These are phyloP conservation scores for Pipistrellus pipistrellus DNA, from an alignment of 2,797 vertebrate genomes.

Conservation along the genomic window DNA sequence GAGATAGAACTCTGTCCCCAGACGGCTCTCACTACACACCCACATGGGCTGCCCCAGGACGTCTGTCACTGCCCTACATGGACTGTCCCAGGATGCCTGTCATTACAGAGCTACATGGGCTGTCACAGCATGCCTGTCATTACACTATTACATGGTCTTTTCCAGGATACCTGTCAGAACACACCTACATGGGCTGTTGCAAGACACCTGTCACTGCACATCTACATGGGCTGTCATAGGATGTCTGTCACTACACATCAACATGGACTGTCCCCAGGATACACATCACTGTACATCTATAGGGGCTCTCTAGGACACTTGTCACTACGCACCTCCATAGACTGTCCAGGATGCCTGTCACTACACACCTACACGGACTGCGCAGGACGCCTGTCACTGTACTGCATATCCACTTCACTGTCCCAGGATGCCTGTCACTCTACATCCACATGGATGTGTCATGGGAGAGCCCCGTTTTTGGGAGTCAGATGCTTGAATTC, in stretches of 20 bases:
- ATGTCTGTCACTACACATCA: not conserved
- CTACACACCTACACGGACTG: not conserved
- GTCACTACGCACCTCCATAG: not conserved
- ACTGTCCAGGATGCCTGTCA: not conserved
- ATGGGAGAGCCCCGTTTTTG: not conserved
- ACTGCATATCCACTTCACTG: not conserved
- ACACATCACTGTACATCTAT: not conserved
- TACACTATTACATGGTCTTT: too few relatives aligned
- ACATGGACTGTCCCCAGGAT: not conserved
- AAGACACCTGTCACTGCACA: not conserved
- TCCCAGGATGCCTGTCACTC: not conserved
- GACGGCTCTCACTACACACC: not conserved
- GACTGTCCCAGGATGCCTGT: not conserved
- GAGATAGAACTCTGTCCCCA: not conserved
- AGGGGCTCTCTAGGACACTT: not conserved
- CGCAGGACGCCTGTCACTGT: not conserved
- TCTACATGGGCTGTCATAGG: not conserved
- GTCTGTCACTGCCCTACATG: not conserved
- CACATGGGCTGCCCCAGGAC: not conserved
- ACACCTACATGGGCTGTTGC: not conserved
- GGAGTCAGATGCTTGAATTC: not conserved
- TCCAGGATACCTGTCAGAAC: rapidly evolving
- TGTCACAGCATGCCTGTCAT: not conserved
- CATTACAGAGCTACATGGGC: too few relatives aligned
- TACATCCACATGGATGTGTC: not conserved